A percentile compares a stretch with the other conserved stretches of the same genome.
Conservation (phyloP, 1,140 invertebrate species). For the Bombus confusus region DNA sequence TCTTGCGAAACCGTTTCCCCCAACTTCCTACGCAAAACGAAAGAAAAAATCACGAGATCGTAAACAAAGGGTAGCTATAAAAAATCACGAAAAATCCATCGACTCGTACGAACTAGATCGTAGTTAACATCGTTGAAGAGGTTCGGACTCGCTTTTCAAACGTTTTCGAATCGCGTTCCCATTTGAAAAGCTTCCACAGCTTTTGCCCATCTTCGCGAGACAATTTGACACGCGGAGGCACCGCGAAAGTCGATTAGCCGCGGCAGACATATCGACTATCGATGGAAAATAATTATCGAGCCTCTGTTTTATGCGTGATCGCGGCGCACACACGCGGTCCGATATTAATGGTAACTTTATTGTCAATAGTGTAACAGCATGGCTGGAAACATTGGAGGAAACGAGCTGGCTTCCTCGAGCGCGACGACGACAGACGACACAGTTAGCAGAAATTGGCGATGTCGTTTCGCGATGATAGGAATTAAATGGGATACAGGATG, state of each 20-base stretch:
- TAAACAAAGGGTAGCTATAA: background rate
- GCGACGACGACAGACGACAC: background rate
- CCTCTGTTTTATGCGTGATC: background rate
- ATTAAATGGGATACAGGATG: conserved; percentile 32
- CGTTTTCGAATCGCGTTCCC: too few relatives aligned
- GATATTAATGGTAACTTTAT: conserved; percentile 33
- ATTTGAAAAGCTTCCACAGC: background rate
- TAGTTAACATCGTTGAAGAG: background rate
- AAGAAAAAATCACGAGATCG: background rate
- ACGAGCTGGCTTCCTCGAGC: background rate
- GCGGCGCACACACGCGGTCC: background rate
- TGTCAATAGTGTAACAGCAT: background rate
- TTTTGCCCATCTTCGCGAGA: background rate
- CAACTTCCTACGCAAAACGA: background rate
- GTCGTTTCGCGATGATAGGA: conserved; percentile 21
- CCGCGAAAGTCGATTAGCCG: conserved; percentile 26
- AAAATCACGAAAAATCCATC: background rate
- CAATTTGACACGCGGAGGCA: background rate
- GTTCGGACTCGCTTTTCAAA: background rate
- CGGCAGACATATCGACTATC: conserved; percentile 6
- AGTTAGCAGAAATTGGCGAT: background rate
- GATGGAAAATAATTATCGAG: conserved; percentile 43
- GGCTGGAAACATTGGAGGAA: background rate
- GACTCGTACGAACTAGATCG: background rate
- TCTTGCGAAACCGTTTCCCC: too few relatives aligned